Conservation (phyloP, 2,888 invertebrate species). For the Salticus scenicus region DNA sequence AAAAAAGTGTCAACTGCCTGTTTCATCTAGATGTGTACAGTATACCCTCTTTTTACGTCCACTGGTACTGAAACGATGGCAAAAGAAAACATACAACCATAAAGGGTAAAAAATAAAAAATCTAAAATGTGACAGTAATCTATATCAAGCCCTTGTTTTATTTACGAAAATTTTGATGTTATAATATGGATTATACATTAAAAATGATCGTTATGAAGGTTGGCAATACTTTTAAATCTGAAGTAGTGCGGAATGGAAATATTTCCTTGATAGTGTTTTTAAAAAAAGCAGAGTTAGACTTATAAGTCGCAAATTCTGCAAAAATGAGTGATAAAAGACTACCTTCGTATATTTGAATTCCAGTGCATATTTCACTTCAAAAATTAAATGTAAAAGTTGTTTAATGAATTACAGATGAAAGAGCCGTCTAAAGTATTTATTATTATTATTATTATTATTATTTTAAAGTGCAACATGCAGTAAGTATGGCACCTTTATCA, state of each 20-base stretch:
- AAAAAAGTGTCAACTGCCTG: constrained; percentile 49
- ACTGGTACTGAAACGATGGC: constrained; percentile 49
- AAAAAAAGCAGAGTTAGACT: constrained; percentile 48
- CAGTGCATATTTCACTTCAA: constrained; percentile 32
- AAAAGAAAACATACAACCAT: constrained; percentile 14
- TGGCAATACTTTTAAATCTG: constrained; percentile 31
- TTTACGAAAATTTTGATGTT: constrained; percentile 52
- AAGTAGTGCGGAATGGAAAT: constrained; percentile 26
- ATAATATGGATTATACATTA: constrained; percentile 37
- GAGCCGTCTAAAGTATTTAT: too few species aligned
- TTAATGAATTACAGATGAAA: constrained; percentile 21
- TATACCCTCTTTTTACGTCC: constrained; percentile 60
- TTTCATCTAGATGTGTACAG: constrained; percentile 65
- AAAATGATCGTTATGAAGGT: constrained; percentile 14
- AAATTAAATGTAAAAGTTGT: constrained; percentile 33
- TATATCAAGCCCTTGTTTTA: constrained; percentile 46
- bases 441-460: constrained; percentile 22
- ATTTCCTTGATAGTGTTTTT: constrained; percentile 51
- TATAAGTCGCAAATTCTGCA: constrained; percentile 12
- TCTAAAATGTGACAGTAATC: constrained; percentile 21
- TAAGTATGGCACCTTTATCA: constrained; percentile 31
- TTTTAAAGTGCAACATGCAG: constrained; percentile 33
- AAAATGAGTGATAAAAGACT: constrained; percentile 57
- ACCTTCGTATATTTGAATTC: constrained; percentile 51
- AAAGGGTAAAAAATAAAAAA: too few species aligned